Evolutionary conservation across 2,113 vertebrate genomes (phyloP).

Genomic region (Heptranchias perlo): DNA sequence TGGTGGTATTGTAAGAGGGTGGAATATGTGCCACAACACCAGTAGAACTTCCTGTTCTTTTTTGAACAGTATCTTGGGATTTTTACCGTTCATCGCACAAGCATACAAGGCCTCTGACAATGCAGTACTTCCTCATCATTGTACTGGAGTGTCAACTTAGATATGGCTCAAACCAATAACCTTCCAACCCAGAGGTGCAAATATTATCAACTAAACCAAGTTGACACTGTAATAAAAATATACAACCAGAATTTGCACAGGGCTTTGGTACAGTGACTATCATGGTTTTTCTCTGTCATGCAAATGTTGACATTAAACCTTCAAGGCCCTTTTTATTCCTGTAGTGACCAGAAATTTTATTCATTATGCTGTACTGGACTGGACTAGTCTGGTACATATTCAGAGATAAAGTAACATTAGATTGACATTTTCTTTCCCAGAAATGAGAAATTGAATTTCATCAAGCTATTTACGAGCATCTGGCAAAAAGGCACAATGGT

Average conservation of each 20-base stretch:
- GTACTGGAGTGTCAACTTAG: not conserved
- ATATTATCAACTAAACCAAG: not conserved
- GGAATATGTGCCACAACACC: not conserved
- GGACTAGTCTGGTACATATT: not conserved
- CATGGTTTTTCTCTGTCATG: not conserved
- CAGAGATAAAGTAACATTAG: not conserved
- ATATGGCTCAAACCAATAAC: not conserved
- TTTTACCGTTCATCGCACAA: too few species aligned
- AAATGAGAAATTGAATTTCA: slow-evolving; percentile 11
- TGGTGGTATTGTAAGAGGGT: not conserved
- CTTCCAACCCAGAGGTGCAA: not conserved
- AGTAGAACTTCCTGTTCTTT: not conserved
- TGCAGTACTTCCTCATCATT: not conserved
- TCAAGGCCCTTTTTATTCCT: slow-evolving; percentile 19
- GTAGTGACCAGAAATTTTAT: not conserved
- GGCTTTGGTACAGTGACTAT: not conserved
- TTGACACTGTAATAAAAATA: not conserved
- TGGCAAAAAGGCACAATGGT: not conserved
- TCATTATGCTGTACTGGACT: not conserved
- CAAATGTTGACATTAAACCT: not conserved
- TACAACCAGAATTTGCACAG: not conserved
- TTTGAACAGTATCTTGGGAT: not conserved
- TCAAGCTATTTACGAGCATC: not conserved
- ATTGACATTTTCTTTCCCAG: slow-evolving; percentile 16
- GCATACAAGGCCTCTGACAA: not conserved